phyloP scores from a whole-genome alignment of 2,888 invertebrate species.

The Terebella lapidaria region DNA sequence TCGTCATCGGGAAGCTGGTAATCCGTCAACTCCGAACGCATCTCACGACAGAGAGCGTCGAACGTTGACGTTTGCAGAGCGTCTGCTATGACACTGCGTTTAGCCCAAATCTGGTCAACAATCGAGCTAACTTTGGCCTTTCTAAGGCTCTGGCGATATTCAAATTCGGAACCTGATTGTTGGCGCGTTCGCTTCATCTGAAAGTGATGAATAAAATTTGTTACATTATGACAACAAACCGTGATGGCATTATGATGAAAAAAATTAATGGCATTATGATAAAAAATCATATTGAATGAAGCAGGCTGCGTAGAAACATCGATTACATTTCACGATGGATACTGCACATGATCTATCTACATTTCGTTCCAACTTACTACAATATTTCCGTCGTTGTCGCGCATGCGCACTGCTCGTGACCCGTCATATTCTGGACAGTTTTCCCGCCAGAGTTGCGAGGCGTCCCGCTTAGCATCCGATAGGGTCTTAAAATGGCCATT shows the following conservation, averaged over 20 bases:
- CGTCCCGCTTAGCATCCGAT: not conserved
- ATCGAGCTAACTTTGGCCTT: not conserved
- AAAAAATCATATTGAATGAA: too few relatives aligned
- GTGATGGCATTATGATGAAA: too few relatives aligned
- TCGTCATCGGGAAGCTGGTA: not conserved
- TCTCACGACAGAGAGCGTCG: not conserved
- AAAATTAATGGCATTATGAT: too few relatives aligned
- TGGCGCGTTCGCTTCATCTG: not conserved
- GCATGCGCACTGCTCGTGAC: slow-evolving; percentile 1
- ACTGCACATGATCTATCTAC: too few relatives aligned
- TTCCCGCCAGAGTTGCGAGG: not conserved
- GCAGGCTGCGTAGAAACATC: too few relatives aligned
- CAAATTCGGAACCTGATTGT: not conserved
- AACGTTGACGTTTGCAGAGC: not conserved
- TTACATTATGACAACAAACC: too few relatives aligned
- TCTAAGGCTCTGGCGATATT: not conserved
- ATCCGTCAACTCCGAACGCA: not conserved
- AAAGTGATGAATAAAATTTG: too few relatives aligned
- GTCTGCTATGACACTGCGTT: not conserved
- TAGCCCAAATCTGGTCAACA: not conserved
- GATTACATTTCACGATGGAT: too few relatives aligned
- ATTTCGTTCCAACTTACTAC: too few relatives aligned
- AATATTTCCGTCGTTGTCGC: not conserved
- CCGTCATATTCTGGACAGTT: slow-evolving; percentile 1
- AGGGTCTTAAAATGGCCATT: not conserved